Evolutionary conservation across 1,140 invertebrate genomes (phyloP).

Genomic region (Spodoptera frugiperda): DNA sequence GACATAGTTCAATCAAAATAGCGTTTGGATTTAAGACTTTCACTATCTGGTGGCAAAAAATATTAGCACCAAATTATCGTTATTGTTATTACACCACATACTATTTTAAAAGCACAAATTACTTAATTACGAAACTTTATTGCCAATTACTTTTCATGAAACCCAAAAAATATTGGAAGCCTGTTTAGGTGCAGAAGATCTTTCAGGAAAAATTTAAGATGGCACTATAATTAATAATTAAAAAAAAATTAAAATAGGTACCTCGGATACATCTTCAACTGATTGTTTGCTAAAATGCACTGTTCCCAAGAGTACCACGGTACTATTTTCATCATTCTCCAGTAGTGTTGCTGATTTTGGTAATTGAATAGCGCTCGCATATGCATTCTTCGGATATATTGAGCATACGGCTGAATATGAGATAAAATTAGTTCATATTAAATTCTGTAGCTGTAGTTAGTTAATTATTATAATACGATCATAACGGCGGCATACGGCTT

Average conservation of each 20-base stretch:
- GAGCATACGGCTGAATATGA: constrained; percentile 48
- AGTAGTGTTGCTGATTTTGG: constrained; percentile 72
- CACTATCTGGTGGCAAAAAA: constrained; percentile 91
- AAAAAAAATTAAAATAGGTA: constrained; percentile 69
- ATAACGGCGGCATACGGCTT: no score
- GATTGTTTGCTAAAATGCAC: constrained; percentile 97
- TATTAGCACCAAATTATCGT: constrained; percentile 32
- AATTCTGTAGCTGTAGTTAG: not conserved
- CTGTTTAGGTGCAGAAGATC: no score
- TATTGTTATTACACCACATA: not conserved
- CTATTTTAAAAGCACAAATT: no score
- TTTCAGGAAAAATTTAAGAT: no score
- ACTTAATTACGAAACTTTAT: no score
- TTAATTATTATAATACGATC: no score
- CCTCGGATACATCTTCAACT: constrained; percentile 95
- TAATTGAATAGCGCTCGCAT: constrained; percentile 45
- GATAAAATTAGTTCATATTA: not conserved
- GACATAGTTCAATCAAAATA: constrained; percentile 97
- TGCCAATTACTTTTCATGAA: no score
- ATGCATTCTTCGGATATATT: constrained; percentile 43
- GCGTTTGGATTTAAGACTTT: constrained; percentile 94
- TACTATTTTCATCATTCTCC: constrained; percentile 70
- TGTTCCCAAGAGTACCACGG: constrained; percentile 93
- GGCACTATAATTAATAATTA: not conserved
- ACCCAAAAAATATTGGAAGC: no score